Base-by-base conservation (phyloP, 2,113 vertebrate species). In the Hippoglossus stenolepis region DNA sequence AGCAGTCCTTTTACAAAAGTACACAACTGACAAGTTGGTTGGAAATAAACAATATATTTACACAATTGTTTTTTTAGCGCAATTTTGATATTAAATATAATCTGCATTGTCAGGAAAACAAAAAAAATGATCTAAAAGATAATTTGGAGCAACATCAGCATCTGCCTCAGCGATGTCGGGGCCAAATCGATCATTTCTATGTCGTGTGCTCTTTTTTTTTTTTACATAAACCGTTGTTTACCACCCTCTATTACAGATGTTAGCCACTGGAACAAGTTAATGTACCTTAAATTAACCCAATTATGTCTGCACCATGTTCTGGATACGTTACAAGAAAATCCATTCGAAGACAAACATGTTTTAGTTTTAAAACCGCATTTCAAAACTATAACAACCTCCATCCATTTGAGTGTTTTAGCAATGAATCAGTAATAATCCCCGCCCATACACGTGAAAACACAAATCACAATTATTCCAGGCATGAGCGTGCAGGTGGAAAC, bases 11-110 rank as follows among this genome's bases (percentile, higher is more conserved):
- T 73, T 82, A 75, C 65, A 77, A 87, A 85, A 84, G 49, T 73
- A 86, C 28, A 73, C 58, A 74, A 73, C 45, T 57, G 64, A 83
- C 70, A 75, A 26, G 49, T 57, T 60, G 40, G n/a, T 26, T 69
- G 60, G 47, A 80, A 85, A 88, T 61, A 83, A 87, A 72, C 67
- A 65, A 58, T 69, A 79, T 86, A 87, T 86, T 78, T 77, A 87
- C 65, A 85, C 35, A 26, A 20, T 59, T 68, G 54, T 31, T 31
- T 31, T 26, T 63, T 60, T 47, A 82, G 68, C 45, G 56, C 3
- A 6, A 26, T 53, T 77, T 80, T 71, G 60, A 82, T 23, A 57
- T 60, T 43, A 57, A 71, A 31, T 71, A 51, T 49, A 77, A 74
- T 73, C 43, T 74, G n/a, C 43, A 17, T 62, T 26, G 20, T 58